These are phyloP conservation scores for Cephalopterus ornatus DNA, from an alignment of 2,113 vertebrate species.

Conservation along the genomic window DNA sequence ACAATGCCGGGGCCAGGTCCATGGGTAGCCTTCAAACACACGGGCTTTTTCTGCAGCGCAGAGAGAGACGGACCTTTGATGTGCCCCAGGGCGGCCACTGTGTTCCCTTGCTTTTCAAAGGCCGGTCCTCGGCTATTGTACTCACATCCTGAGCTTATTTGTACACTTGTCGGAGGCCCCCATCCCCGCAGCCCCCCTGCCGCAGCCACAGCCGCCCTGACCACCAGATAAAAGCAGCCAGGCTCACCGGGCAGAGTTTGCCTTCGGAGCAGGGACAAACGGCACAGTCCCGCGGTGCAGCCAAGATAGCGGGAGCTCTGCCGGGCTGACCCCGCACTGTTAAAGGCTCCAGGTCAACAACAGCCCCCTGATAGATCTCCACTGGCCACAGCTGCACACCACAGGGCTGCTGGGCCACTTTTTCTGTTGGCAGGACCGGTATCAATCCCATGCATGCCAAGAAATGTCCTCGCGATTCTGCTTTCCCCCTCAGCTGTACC, in stretches of 20 bases:
- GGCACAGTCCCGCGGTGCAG: background rate
- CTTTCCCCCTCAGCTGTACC: background rate
- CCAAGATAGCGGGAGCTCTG: background rate
- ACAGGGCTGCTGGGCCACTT: background rate
- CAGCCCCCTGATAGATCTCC: background rate
- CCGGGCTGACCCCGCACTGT: background rate
- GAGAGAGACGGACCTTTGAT: background rate
- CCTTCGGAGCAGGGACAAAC: conserved; percentile 1
- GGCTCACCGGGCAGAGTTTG: background rate
- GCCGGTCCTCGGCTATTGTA: conserved; percentile 2
- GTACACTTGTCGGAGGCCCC: background rate
- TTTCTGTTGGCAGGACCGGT: background rate
- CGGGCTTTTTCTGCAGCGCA: accelerated
- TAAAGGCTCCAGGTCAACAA: background rate
- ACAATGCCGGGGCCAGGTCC: background rate
- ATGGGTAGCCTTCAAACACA: background rate
- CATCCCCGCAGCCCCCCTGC: background rate
- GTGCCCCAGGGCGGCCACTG: background rate
- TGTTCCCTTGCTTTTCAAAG: conserved; percentile 22
- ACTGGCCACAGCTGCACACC: background rate
- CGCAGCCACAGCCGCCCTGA: background rate
- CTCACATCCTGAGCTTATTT: conserved; percentile 63
- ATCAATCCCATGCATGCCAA: background rate
- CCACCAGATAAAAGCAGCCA: background rate
- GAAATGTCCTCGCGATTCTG: background rate